These are phyloP conservation scores for Trichonephila clavata DNA, from an alignment of 1,140 invertebrate genomes.

Conservation along the genomic window DNA sequence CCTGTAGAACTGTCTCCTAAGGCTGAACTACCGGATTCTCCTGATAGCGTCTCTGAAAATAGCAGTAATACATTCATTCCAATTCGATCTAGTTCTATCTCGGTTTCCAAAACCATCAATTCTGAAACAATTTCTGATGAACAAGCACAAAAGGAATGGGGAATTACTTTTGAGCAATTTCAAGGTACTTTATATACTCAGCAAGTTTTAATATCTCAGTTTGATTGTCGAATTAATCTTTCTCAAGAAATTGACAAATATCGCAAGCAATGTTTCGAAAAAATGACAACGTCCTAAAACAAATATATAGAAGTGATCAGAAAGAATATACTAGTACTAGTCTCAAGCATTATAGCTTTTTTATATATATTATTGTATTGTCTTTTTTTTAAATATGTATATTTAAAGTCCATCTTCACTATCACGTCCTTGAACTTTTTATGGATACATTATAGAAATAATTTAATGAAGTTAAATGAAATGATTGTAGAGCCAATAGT, in stretches of 20 bases:
- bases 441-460: background rate
- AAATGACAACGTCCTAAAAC: slow-evolving; percentile 64
- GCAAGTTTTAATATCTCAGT: slow-evolving; percentile 88
- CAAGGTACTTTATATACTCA: slow-evolving; percentile 90
- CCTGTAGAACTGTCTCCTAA: slow-evolving; percentile 25
- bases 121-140: slow-evolving; percentile 81
- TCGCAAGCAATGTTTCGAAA: slow-evolving; percentile 79
- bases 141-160: slow-evolving; percentile 84
- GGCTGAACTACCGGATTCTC: background rate
- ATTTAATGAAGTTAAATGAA: background rate
- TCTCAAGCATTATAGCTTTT: background rate
- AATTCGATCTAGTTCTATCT: slow-evolving; percentile 81
- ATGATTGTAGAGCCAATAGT: background rate
- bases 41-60: slow-evolving; percentile 21
- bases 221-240: slow-evolving; percentile 85
- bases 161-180: slow-evolving; percentile 94
- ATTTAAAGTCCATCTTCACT: background rate
- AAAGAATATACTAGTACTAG: slow-evolving; percentile 9
- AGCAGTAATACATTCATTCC: slow-evolving; percentile 36
- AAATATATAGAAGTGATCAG: background rate
- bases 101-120: background rate
- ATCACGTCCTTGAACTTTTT: slow-evolving; percentile 14
- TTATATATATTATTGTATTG: background rate
- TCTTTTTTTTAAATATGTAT: background rate
- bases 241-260: slow-evolving; percentile 83